These are phyloP conservation scores for Chrysolina haemoptera DNA, from an alignment of 2,888 invertebrate species.

Conservation along the genomic window DNA sequence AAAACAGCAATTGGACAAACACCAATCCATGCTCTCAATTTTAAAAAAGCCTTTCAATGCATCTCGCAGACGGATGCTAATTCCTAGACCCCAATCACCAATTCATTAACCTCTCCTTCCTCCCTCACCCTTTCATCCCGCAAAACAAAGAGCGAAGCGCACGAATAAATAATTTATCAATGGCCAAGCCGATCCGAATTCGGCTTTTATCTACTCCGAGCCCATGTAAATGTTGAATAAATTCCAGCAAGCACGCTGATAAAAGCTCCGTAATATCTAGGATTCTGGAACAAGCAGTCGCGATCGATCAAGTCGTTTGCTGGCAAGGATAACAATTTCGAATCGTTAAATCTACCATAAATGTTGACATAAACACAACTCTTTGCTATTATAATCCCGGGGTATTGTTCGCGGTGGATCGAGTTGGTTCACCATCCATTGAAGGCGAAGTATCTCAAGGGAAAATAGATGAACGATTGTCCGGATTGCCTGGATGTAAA, in stretches of 20 bases:
- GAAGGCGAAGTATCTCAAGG: neutral
- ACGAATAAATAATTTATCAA: conserved; percentile 17
- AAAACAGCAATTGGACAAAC: no score
- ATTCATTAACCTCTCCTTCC: neutral
- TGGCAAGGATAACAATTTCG: conserved; percentile 15
- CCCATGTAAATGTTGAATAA: conserved; percentile 19
- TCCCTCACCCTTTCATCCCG: neutral
- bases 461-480: neutral
- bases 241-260: conserved; percentile 22
- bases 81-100: neutral
- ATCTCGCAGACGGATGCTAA: no score
- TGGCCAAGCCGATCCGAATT: neutral
- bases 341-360: conserved; percentile 21
- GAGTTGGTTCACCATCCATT: neutral
- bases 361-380: conserved; percentile 21
- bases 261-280: conserved; percentile 23
- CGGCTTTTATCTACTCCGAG: neutral
- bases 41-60: no score
- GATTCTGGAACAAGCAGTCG: conserved; percentile 26
- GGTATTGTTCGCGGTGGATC: neutral
- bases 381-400: neutral
- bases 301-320: conserved; percentile 23
- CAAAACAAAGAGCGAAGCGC: neutral
- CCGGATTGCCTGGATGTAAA: neutral
- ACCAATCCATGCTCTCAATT: no score